Conservation (phyloP, 1,140 invertebrate species). For the Formica exsecta region DNA sequence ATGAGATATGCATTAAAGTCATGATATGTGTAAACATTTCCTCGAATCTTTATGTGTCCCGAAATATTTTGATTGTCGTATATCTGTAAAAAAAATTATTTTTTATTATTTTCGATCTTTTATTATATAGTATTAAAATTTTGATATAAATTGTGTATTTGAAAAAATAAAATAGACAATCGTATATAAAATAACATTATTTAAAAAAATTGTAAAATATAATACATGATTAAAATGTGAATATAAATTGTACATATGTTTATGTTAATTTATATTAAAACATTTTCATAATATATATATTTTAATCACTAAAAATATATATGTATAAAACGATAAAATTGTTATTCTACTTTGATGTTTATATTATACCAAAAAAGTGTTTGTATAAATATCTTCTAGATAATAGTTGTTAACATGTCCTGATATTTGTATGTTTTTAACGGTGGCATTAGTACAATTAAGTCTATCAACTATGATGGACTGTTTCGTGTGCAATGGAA, state of each 20-base stretch:
- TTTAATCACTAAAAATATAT: neutral
- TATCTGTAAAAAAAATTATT: conserved; percentile 65
- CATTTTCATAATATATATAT: neutral
- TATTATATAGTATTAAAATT: conserved; percentile 2
- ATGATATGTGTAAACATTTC: conserved; percentile 60
- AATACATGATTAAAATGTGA: no score
- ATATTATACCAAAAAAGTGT: conserved; percentile 80
- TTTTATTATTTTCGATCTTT: neutral
- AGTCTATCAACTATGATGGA: conserved; percentile 56
- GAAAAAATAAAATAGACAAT: neutral
- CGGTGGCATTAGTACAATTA: conserved; percentile 60
- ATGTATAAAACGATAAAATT: neutral
- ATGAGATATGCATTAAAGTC: conserved; percentile 75
- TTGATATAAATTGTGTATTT: conserved; percentile 24
- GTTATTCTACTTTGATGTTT: neutral
- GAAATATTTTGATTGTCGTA: conserved; percentile 75
- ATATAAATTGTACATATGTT: no score
- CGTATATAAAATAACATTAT: no score
- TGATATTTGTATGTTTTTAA: conserved; percentile 64
- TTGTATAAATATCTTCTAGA: conserved; percentile 72
- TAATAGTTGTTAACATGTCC: conserved; percentile 71
- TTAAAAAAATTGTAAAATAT: no score
- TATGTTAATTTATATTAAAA: no score
- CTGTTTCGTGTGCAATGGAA: conserved; percentile 72
- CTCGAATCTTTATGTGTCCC: conserved; percentile 74